A percentile compares a stretch with the other conserved stretches of the same genome.
These are phyloP conservation scores for Agriopis marginaria DNA, from an alignment of 2,888 invertebrate genomes.

Conservation along the genomic window DNA sequence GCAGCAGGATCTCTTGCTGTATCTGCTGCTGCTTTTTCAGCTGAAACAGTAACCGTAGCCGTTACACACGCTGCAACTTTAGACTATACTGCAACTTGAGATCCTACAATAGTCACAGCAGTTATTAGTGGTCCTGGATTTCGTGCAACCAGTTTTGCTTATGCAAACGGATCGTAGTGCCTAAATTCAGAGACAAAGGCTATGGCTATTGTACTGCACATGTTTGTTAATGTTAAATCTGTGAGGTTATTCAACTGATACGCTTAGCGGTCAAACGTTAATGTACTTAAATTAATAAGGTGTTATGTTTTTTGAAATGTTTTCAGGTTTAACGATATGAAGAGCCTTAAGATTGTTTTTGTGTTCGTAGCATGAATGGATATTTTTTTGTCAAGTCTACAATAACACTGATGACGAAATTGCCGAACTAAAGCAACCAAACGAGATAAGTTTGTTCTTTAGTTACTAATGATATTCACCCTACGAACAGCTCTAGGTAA, in stretches of 20 bases:
- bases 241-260: constrained; percentile 18
- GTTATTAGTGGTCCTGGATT: neutral
- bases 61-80: neutral
- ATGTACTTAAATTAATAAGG: neutral
- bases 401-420: neutral
- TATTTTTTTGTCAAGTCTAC: constrained; percentile 11
- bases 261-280: constrained; percentile 12
- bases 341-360: constrained; percentile 11
- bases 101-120: neutral
- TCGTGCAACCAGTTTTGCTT: neutral
- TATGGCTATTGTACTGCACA: neutral
- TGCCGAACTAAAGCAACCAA: neutral
- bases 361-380: constrained; percentile 10
- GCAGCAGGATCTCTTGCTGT: constrained; percentile 95
- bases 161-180: neutral
- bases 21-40: constrained; percentile 97
- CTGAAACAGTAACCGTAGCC: constrained; percentile 84
- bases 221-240: constrained; percentile 15
- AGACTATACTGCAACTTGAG: neutral
- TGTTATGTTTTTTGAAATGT: constrained; percentile 7
- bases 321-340: constrained; percentile 1
- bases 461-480: neutral
- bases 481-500: constrained; percentile 8
- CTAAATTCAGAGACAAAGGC: neutral
- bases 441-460: neutral